These are phyloP conservation scores for Apoda limacodes DNA, from an alignment of 2,888 invertebrate species.

Conservation along the genomic window DNA sequence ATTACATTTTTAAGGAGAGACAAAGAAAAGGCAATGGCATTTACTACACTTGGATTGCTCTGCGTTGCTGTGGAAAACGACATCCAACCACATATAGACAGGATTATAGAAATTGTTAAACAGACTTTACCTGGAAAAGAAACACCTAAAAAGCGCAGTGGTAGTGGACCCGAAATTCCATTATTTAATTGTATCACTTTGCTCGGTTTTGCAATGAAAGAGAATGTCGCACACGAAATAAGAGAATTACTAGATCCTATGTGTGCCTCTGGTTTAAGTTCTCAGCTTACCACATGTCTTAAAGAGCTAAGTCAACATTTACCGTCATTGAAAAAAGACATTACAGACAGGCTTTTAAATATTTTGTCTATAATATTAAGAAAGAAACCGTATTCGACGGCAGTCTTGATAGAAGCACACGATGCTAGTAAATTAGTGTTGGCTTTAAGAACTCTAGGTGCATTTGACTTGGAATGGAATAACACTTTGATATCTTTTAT, in stretches of 20 bases:
- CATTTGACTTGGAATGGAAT: slow-evolving; percentile 92
- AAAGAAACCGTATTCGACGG: slow-evolving; percentile 78
- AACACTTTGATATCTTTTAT: slow-evolving; percentile 91
- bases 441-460: slow-evolving; percentile 92
- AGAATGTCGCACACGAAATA: slow-evolving; percentile 81
- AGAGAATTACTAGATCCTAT: slow-evolving; percentile 89
- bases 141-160: slow-evolving; percentile 78
- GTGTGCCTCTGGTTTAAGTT: slow-evolving; percentile 90
- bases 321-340: slow-evolving; percentile 88
- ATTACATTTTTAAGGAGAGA: slow-evolving; percentile 83
- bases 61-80: slow-evolving; percentile 89
- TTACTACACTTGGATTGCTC: slow-evolving; percentile 91
- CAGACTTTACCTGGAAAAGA: slow-evolving; percentile 81
- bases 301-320: slow-evolving; percentile 91
- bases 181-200: slow-evolving; percentile 96
- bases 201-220: slow-evolving; percentile 88
- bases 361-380: slow-evolving; percentile 92
- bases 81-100: slow-evolving; percentile 81
- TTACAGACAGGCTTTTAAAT: slow-evolving; percentile 91
- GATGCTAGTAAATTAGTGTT: slow-evolving; percentile 91
- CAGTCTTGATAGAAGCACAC: slow-evolving; percentile 64
- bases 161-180: slow-evolving; percentile 85
- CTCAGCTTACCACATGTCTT: slow-evolving; percentile 90
- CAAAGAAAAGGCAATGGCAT: slow-evolving; percentile 88
- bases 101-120: slow-evolving; percentile 87